A percentile compares a stretch with the other conserved stretches of the same genome.
Conservation (phyloP, 2,113 vertebrate species). For the Apeltes quadracus region DNA sequence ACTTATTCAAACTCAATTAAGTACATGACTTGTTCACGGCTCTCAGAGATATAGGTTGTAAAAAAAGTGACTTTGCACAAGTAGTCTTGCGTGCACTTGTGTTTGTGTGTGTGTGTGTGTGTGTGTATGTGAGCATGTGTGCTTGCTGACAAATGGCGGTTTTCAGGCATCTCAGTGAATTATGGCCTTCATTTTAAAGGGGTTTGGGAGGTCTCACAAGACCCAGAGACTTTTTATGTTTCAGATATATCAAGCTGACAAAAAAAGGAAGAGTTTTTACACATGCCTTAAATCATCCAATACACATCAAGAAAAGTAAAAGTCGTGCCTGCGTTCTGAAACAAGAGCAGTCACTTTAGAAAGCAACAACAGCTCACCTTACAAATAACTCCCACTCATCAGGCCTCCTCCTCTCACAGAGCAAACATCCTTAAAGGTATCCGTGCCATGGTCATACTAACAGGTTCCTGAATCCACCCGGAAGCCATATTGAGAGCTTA, state of each 20-base stretch:
- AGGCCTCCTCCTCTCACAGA: background rate
- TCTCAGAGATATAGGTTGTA: constrained; percentile 26
- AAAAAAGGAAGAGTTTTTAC: constrained; percentile 7
- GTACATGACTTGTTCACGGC: constrained; percentile 42
- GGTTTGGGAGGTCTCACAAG: constrained; percentile 44
- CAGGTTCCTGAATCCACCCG: background rate
- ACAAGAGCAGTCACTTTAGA: background rate
- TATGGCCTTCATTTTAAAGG: constrained; percentile 65
- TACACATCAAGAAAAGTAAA: background rate
- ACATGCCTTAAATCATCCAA: constrained; percentile 2
- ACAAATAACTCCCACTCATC: background rate
- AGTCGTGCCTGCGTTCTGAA: background rate
- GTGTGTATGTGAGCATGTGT: constrained; percentile 8
- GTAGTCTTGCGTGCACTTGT: background rate
- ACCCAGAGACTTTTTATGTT: constrained; percentile 44
- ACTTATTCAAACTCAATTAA: constrained; percentile 52
- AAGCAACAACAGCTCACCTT: constrained; percentile 6
- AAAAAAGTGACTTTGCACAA: constrained; percentile 28
- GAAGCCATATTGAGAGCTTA: background rate
- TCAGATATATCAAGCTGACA: constrained; percentile 46
- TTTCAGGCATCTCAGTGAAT: constrained; percentile 57
- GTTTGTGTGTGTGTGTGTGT: constrained; percentile 1
- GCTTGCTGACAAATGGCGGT: constrained; percentile 17
- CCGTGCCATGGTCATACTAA: background rate
- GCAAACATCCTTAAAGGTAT: constrained; percentile 26